Evolutionary conservation across 2,797 vertebrate species (phyloP).

Genomic region (Arrhamphus sclerolepis): DNA sequence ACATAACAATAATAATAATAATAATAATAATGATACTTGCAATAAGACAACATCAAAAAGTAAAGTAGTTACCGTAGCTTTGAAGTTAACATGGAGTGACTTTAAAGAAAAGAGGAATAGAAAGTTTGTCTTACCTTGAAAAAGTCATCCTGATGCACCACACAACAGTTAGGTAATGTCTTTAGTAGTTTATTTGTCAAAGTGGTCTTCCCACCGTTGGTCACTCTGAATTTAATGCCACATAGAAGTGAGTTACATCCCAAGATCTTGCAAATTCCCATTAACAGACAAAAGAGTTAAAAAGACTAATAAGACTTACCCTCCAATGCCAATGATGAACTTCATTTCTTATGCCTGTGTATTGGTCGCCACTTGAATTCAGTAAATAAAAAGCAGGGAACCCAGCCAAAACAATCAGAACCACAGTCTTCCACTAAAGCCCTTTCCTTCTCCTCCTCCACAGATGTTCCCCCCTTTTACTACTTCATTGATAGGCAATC

Average conservation of each 20-base stretch:
- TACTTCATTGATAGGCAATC: constrained; percentile 87
- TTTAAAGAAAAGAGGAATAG: constrained; percentile 2
- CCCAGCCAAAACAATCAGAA: constrained; percentile 52
- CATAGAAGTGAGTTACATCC: constrained; percentile 2
- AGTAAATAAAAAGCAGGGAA: constrained; percentile 78
- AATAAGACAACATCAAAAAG: neutral
- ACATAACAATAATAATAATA: no score
- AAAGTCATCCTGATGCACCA: constrained; percentile 95
- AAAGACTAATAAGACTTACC: constrained; percentile 79
- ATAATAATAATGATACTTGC: no score
- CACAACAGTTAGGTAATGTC: constrained; percentile 92
- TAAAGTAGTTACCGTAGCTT: constrained; percentile 28
- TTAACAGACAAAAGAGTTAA: neutral
- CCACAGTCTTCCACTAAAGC: constrained; percentile 39
- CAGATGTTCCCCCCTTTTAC: constrained; percentile 67
- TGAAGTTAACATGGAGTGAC: constrained; percentile 7
- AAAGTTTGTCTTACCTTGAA: constrained; percentile 87
- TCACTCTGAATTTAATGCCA: constrained; percentile 80
- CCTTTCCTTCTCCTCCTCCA: constrained; percentile 51
- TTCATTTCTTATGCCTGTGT: constrained; percentile 80
- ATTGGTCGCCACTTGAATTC: constrained; percentile 72
- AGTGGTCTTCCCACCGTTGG: constrained; percentile 97
- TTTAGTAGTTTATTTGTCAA: constrained; percentile 86
- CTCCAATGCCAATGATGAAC: constrained; percentile 91
- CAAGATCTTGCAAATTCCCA: neutral